Base-by-base conservation (phyloP, 1,140 invertebrate species). In the Drosophila albomicans region DNA sequence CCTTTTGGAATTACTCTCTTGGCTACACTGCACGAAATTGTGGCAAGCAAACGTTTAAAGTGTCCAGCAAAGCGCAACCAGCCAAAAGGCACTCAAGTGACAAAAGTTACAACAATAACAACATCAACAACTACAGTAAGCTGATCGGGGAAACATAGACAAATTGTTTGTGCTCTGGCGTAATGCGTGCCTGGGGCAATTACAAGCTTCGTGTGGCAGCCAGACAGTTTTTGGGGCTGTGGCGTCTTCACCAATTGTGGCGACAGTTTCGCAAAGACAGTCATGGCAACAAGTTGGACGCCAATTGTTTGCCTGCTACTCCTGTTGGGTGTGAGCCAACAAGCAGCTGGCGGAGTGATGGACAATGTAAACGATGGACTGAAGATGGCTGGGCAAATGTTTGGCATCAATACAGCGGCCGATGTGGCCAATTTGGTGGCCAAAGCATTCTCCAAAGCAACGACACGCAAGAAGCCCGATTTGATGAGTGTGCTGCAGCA, bases 361-460 rank as follows among this genome's bases (percentile, higher is more conserved):
- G 94, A 94, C 52, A 94, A 94, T 79, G 93, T 95, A 38, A 94
- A 93, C 68, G 93, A 93, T 66, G 95, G 95, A 43, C 92, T 96
- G 59, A 94, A 95, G 82, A 93, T 95, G 75, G 95, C 95, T 0
- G 94, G 94, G 30, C 94, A 95, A 91, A 93, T 95, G 87, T 93
- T 95, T 58, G 94, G 93, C 52, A 86, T 94, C 8, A 94, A 94
- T 64, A 91, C 92, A 1, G 93, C 93, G 1, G 91, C 82, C n/a
- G 92, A 92, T 59, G 93, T 94, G 30, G 93, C 94, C 8, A 91
- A 93, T 76, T 89, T 94, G 62, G 94, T 94, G 46, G 92, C 91
- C 15, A 91, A 93, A 45, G 92, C 93, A 3, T 94, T 94, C 69
- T 88, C 92, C 25, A 65, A 46, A 25, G 0, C 77, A 74, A 5